These are phyloP conservation scores for Eulemur rubriventer DNA, from an alignment of 2,797 vertebrate genomes.

Conservation along the genomic window DNA sequence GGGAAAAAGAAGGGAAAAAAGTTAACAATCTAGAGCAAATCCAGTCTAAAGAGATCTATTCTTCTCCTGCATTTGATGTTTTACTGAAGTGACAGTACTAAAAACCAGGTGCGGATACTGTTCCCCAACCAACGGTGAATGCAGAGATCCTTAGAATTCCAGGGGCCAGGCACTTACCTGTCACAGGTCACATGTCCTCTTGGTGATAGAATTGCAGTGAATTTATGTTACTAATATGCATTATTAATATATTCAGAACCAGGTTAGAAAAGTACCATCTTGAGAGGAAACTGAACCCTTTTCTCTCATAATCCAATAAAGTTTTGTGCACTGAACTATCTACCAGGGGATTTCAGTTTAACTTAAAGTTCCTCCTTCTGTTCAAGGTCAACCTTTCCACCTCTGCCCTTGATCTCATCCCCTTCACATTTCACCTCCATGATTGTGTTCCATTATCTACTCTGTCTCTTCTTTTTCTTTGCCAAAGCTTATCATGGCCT, in stretches of 20 bases:
- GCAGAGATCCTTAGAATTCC: not conserved
- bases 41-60: conserved; percentile 8
- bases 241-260: conserved; percentile 33
- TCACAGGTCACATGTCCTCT: not conserved
- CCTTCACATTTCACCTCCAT: not conserved
- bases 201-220: not conserved
- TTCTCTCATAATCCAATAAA: conserved; percentile 29
- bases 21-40: conserved; percentile 54
- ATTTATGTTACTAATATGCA: conserved; percentile 6
- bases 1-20: not conserved
- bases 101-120: not conserved
- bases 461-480: not conserved
- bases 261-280: conserved; percentile 24
- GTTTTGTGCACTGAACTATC: not conserved
- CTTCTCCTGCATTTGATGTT: not conserved
- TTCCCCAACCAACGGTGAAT: not conserved
- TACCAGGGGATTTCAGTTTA: conserved; percentile 12
- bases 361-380: not conserved
- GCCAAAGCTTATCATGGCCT: not conserved
- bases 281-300: not conserved
- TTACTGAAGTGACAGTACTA: not conserved
- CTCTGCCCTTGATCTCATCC: conserved; percentile 16
- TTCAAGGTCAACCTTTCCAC: conserved; percentile 23
- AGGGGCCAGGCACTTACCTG: conserved; percentile 30
- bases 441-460: conserved; percentile 25